A percentile compares a stretch with the other conserved stretches of the same genome.
Conservation (phyloP, 2,113 vertebrate species). For the Syngnathus scovelli region DNA sequence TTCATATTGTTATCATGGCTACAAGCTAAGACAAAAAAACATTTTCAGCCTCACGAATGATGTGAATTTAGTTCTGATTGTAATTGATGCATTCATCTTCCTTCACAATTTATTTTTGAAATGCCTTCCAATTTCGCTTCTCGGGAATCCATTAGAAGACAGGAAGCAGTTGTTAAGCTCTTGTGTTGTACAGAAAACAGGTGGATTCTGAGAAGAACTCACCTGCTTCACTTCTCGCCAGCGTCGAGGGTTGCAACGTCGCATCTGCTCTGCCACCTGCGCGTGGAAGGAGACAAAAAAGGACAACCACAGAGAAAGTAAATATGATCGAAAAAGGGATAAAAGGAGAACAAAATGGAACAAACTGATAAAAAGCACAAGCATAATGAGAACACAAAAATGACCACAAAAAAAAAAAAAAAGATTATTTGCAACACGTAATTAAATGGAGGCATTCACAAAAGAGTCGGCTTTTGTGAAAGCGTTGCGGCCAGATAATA, state of each 20-base stretch:
- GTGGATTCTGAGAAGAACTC: neutral
- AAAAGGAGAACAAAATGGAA: constrained; percentile 17
- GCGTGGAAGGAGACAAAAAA: constrained; percentile 3
- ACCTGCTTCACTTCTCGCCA: neutral
- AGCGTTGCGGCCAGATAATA: constrained; percentile 38
- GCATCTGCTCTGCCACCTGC: constrained; percentile 73
- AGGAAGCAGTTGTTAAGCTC: neutral
- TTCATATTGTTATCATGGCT: too few species aligned
- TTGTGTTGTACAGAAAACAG: neutral
- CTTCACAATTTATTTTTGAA: neutral
- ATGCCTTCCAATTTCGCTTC: neutral
- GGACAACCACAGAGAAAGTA: constrained; percentile 10
- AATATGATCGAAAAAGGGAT: constrained; percentile 20
- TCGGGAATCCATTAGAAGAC: neutral
- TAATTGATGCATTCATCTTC: neutral
- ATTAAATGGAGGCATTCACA: constrained; percentile 54
- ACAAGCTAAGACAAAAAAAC: neutral
- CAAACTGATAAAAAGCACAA: constrained; percentile 23
- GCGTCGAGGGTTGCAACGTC: neutral
- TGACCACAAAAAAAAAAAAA: constrained; percentile 8
- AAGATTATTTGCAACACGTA: constrained; percentile 43
- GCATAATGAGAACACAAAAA: constrained; percentile 29
- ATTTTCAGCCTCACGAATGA: neutral
- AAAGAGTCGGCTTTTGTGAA: constrained; percentile 51
- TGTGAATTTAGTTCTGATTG: neutral